Evolutionary conservation across 1,140 invertebrate genomes (phyloP).

Genomic region (Hyphantria cunea): DNA sequence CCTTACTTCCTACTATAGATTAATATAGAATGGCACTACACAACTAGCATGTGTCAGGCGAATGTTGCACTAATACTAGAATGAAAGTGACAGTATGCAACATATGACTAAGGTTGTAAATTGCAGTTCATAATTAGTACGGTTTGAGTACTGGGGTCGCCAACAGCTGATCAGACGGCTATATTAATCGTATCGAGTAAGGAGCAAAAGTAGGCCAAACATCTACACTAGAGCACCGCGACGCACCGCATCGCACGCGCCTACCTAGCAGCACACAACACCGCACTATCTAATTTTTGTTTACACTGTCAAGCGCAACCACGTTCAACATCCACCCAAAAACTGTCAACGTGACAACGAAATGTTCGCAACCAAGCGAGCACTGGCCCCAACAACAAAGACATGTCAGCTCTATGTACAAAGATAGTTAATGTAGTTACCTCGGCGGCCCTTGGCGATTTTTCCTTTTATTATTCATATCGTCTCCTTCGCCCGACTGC

Average conservation of each 20-base stretch:
- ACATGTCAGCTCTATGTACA: constrained; percentile 64
- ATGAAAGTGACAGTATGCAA: constrained; percentile 24
- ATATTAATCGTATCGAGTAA: constrained; percentile 75
- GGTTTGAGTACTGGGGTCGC: constrained; percentile 40
- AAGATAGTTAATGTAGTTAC: constrained; percentile 70
- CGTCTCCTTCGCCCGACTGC: constrained; percentile 80
- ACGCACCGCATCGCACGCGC: constrained; percentile 49
- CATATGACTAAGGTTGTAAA: constrained; percentile 15
- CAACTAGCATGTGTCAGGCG: background rate
- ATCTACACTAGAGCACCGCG: constrained; percentile 61
- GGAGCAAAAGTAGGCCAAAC: constrained; percentile 76
- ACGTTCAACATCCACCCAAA: constrained; percentile 48
- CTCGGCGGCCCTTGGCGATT: constrained; percentile 82
- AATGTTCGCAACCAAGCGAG: constrained; percentile 53
- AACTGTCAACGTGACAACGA: constrained; percentile 67
- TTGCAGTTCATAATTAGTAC: constrained; percentile 25
- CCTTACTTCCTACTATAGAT: constrained; percentile 34
- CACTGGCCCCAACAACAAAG: constrained; percentile 68
- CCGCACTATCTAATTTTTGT: constrained; percentile 58
- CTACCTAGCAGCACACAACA: constrained; percentile 45
- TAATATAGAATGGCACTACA: constrained; percentile 12
- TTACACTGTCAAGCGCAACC: constrained; percentile 62
- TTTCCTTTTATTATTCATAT: constrained; percentile 84
- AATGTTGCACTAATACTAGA: constrained; percentile 2
- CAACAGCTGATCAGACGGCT: constrained; percentile 77